phyloP scores from a whole-genome alignment of 2,888 invertebrate genomes.

The Melanophora roralis region DNA sequence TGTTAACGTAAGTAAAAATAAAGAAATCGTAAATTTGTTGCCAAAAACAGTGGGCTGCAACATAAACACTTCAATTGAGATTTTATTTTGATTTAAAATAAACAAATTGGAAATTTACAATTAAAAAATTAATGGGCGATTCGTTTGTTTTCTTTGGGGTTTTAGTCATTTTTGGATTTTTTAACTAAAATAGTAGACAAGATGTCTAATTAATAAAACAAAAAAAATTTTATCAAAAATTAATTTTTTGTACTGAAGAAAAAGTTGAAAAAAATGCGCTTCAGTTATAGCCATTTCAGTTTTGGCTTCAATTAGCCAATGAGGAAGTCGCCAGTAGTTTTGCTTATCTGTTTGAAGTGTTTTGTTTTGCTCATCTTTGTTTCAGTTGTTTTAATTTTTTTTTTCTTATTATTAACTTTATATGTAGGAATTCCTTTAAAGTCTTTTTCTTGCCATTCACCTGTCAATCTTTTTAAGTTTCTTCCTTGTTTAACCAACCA shows the following conservation, averaged over 20 bases:
- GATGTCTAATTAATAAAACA: conserved; percentile 34
- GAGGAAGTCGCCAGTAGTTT: conserved; percentile 4
- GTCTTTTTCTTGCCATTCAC: conserved; percentile 57
- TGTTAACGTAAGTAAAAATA: neutral
- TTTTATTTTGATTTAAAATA: conserved; percentile 46
- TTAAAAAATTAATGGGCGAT: conserved; percentile 23
- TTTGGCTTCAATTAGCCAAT: neutral
- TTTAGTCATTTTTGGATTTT: too few species aligned
- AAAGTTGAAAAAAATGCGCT: conserved; percentile 31
- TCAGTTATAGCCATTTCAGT: neutral
- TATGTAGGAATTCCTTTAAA: conserved; percentile 44
- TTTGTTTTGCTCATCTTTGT: conserved; percentile 59
- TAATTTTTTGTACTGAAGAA: too few species aligned
- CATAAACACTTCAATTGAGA: conserved; percentile 49
- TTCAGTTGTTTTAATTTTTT: conserved; percentile 33
- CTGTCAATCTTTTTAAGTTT: conserved; percentile 56
- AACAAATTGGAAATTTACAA: conserved; percentile 42
- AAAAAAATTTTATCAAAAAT: too few species aligned
- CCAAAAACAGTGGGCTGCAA: conserved; percentile 50
- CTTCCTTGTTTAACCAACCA: conserved; percentile 37
- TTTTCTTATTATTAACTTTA: neutral
- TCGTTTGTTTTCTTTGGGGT: neutral
- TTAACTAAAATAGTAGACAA: conserved; percentile 17
- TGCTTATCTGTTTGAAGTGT: neutral
- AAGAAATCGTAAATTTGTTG: conserved; percentile 52